Base-by-base conservation (phyloP, 2,113 vertebrate genomes). In the Microcebus lehilahytsara region DNA sequence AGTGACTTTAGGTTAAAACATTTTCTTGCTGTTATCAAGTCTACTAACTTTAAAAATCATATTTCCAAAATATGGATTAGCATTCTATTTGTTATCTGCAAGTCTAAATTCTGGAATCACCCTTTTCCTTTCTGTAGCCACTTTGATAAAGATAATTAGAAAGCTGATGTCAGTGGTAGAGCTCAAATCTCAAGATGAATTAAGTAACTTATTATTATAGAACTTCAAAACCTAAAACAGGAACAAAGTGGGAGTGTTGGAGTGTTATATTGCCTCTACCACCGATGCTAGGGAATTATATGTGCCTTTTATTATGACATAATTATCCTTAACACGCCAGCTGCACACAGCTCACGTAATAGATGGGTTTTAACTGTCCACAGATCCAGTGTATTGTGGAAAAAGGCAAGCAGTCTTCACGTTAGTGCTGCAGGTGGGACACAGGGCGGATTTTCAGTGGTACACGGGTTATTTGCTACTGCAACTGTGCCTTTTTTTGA, bases 1-100 rank as follows among this genome's bases (percentile, higher is more conserved):
- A 81, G 56, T 84, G 58, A 93, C 42, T 96, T 91, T 53, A 83
- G 66, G 32, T 78, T 81, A 74, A 95, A 93, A 88, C 58, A 37
- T 77, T 85, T 93, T 91, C 79, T 93, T 95, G 42, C 34, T 84
- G 37, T 96, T 88, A 94, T 62, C 3, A n/a, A 85, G 13, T 74
- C 49, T 92, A 72, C 37, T 69, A 58, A 71, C 42, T 96, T 80
- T 58, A 56, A 67, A 95, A 97, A 71, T 71, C 2, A 20, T 71
- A 94, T 37, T 66, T 87, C 60, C 34, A 74, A 94, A 79, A 85
- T 75, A 89, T 51, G 37, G 62, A 49, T 69, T 86, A 56, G 64
- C 5, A 19, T 92, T 86, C 30, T 89, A 49, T 64, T 64, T 95
- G 60, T 37, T 93, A 42, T 77, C 62, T 94, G 40, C n/a, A 83